Evolutionary conservation across 2,113 vertebrate species (phyloP).

Genomic region (Heterotilapia buettikoferi): DNA sequence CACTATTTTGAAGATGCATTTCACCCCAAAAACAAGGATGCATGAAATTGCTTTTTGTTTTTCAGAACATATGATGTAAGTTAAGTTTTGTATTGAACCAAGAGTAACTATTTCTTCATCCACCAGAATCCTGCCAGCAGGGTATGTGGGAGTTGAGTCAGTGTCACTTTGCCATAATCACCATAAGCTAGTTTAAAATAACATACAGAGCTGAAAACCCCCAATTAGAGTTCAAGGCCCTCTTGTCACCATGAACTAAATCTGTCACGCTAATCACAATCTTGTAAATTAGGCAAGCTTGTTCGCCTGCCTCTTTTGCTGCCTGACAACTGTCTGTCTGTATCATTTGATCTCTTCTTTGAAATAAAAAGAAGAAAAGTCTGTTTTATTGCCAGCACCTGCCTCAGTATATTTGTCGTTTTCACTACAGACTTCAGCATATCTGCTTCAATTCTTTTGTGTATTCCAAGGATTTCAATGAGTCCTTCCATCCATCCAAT

Average conservation of each 20-base stretch:
- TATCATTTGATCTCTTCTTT: not conserved
- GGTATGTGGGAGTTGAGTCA: slow-evolving; percentile 45
- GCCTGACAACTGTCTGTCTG: slow-evolving; percentile 13
- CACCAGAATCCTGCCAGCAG: slow-evolving; percentile 7
- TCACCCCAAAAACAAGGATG: not conserved
- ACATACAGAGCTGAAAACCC: slow-evolving; percentile 33
- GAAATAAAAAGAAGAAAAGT: not conserved
- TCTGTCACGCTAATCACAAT: slow-evolving; percentile 60
- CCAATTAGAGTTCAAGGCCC: slow-evolving; percentile 52
- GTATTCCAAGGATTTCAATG: slow-evolving; percentile 42
- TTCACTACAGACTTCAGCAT: slow-evolving; percentile 23
- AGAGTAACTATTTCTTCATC: slow-evolving; percentile 16
- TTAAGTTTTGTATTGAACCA: not conserved
- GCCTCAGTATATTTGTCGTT: slow-evolving; percentile 24
- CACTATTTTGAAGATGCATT: not conserved
- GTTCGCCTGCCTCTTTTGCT: not conserved
- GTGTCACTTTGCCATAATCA: slow-evolving; percentile 50
- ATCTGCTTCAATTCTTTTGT: slow-evolving; percentile 29
- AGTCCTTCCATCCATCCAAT: not conserved
- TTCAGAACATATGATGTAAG: slow-evolving; percentile 1
- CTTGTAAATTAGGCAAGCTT: slow-evolving; percentile 37
- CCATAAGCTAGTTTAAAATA: slow-evolving; percentile 52
- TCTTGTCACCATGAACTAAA: slow-evolving; percentile 52
- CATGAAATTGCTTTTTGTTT: not conserved
- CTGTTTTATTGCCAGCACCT: slow-evolving; percentile 1